Evolutionary conservation across 2,888 invertebrate genomes (phyloP).

Genomic region (Anticlea derivata): DNA sequence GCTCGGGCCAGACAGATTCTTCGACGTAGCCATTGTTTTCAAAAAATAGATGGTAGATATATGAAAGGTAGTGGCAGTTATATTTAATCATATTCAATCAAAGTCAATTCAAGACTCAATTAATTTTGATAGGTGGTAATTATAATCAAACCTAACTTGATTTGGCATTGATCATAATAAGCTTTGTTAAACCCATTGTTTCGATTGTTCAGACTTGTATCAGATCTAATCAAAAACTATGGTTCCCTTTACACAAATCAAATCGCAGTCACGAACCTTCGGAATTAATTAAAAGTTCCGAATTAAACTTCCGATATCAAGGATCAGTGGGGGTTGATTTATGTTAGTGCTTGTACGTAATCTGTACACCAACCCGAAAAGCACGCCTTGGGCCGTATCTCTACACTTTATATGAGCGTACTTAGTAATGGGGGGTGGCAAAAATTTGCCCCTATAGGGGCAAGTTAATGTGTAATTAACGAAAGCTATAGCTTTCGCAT

Average conservation of each 20-base stretch:
- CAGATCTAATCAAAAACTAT: conserved; percentile 20
- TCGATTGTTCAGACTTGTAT: conserved; percentile 10
- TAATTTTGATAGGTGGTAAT: no score
- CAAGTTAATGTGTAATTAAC: no score
- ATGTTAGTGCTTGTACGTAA: conserved; percentile 47
- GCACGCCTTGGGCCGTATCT: conserved; percentile 39
- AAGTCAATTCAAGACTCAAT: no score
- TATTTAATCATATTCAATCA: no score
- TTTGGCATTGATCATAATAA: no score
- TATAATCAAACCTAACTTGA: no score
- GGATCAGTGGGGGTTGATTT: conserved; percentile 50
- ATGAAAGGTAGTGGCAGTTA: no score
- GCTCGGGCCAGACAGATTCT: no score
- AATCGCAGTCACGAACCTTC: conserved; percentile 27
- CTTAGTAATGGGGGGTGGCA: conserved; percentile 12
- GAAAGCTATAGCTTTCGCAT: no score
- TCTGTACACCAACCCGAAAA: conserved; percentile 48
- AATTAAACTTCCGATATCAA: conserved; percentile 41
- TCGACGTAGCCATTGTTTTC: no score
- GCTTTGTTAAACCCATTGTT: neutral
- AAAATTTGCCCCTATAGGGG: no score
- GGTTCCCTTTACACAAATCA: conserved; percentile 26
- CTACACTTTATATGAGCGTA: conserved; percentile 25
- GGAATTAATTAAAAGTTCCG: conserved; percentile 39
- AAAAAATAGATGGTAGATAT: no score